These are phyloP conservation scores for Pantherophis alleghaniensis DNA, from an alignment of 2,797 vertebrate species.

Conservation along the genomic window DNA sequence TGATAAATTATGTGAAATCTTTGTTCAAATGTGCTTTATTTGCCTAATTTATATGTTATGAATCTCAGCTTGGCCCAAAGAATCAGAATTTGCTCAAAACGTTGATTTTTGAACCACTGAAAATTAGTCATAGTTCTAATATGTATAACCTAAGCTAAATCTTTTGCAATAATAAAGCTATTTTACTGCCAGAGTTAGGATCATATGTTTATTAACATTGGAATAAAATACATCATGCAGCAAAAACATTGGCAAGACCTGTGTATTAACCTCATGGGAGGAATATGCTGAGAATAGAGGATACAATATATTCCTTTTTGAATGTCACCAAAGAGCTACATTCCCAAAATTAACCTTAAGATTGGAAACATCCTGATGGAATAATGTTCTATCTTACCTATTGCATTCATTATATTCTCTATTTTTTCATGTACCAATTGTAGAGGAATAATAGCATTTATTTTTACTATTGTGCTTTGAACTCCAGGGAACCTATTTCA, in stretches of 20 bases:
- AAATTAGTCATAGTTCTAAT: not conserved
- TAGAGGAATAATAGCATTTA: not conserved
- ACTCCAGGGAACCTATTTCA: not conserved
- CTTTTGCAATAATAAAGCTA: not conserved
- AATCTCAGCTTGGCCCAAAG: not conserved
- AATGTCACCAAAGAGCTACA: not conserved
- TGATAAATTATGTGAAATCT: conserved; percentile 8
- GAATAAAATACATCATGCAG: not conserved
- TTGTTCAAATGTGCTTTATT: not conserved
- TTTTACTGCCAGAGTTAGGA: not conserved
- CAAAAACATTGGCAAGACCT: not conserved
- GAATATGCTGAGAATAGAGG: not conserved
- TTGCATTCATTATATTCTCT: not conserved
- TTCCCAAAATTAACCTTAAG: accelerated
- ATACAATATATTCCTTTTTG: not conserved
- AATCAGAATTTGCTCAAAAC: not conserved
- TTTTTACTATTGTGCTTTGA: not conserved
- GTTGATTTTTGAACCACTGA: not conserved
- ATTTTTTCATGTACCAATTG: not conserved
- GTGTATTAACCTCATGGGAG: not conserved
- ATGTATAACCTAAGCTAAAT: not conserved
- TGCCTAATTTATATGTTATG: not conserved
- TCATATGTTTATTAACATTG: not conserved
- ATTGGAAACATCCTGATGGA: conserved; percentile 12
- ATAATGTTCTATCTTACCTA: not conserved